Percentiles rank a stretch among this genome's conserved stretches.
Conservation (phyloP, 1,140 invertebrate genomes). For the Lamellibrachia luymesi region DNA sequence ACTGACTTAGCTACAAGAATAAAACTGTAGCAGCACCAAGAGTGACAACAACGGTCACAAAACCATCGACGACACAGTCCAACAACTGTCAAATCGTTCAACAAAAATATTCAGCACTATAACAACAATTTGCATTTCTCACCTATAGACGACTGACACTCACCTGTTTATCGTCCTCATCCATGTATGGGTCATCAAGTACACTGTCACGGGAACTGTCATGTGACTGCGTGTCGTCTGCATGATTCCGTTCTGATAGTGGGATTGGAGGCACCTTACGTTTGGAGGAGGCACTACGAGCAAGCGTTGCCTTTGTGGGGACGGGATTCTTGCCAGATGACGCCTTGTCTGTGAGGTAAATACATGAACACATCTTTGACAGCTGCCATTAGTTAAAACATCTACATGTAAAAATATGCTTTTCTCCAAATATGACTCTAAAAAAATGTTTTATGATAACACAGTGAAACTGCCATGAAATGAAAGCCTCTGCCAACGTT, state of each 20-base stretch:
- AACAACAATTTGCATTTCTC: background rate
- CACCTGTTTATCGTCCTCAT: background rate
- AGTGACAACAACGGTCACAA: background rate
- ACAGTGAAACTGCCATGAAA: background rate
- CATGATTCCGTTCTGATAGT: background rate
- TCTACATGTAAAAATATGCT: background rate
- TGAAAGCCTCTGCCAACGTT: background rate
- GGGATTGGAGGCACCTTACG: conserved; percentile 12
- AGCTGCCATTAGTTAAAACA: background rate
- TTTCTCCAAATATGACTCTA: background rate
- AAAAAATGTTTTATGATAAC: background rate
- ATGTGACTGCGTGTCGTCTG: conserved; percentile 4
- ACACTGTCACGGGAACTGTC: background rate
- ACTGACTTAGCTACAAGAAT: background rate
- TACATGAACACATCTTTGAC: background rate
- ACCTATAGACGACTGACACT: background rate
- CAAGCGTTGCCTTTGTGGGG: background rate
- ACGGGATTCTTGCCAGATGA: background rate
- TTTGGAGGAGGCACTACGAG: background rate
- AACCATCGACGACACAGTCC: background rate
- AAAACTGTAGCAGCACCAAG: background rate
- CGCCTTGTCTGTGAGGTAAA: background rate
- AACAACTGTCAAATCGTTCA: background rate
- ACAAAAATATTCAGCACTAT: background rate
- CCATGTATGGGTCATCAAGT: background rate